phyloP scores from a whole-genome alignment of 2,113 vertebrate species.

The Phrynosoma platyrhinos region DNA sequence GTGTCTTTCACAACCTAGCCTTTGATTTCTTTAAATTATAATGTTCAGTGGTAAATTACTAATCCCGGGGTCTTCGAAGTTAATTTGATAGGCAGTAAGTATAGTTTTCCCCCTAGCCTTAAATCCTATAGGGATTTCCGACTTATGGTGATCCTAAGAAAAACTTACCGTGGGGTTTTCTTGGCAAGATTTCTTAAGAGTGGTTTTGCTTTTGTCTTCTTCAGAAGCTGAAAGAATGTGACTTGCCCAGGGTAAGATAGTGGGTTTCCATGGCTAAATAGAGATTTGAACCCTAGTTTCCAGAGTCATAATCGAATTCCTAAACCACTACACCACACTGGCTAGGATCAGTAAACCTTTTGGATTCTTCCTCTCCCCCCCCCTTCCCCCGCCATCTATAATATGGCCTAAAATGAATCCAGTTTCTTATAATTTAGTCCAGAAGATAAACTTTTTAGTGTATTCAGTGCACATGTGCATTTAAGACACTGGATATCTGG shows the following conservation, averaged over 20 bases:
- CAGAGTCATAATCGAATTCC: too few species aligned
- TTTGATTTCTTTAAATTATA: not conserved
- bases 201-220: too few species aligned
- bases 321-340: not conserved
- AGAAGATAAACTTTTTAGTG: not conserved
- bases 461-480: not conserved
- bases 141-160: too few species aligned
- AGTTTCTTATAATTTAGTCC: not conserved
- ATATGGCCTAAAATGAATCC: not conserved
- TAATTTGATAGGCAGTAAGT: slow-evolving; percentile 56
- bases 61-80: slow-evolving; percentile 54
- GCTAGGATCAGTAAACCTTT: not conserved
- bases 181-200: too few species aligned
- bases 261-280: too few species aligned
- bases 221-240: too few species aligned
- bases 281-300: too few species aligned
- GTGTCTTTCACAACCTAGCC: slow-evolving; percentile 16
- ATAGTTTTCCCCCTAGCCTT: not conserved
- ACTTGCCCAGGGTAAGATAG: too few species aligned
- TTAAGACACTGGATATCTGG: not conserved
- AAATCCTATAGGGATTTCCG: not conserved
- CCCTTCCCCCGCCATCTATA: not conserved
- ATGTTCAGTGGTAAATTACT: not conserved
- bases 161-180: too few species aligned
- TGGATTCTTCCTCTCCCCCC: not conserved